phyloP scores from a whole-genome alignment of 2,888 invertebrate genomes.

The Brenthis daphne region DNA sequence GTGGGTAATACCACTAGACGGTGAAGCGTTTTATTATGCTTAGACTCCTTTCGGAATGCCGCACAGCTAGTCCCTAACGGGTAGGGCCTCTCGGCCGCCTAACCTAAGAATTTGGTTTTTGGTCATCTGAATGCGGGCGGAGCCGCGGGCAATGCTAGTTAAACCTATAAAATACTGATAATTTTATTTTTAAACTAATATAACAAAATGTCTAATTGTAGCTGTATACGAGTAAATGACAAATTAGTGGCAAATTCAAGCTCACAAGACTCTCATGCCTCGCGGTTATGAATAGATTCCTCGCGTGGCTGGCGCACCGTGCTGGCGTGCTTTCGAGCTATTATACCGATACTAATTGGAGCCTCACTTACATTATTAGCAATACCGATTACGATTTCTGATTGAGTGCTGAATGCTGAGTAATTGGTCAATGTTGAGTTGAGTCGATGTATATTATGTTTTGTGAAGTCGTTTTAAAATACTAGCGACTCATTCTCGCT shows the following conservation, averaged over 20 bases:
- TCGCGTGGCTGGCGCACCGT: constrained; percentile 16
- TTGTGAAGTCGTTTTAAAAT: not conserved
- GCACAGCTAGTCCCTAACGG: too few relatives aligned
- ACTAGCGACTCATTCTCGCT: too few relatives aligned
- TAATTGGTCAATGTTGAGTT: constrained; percentile 21
- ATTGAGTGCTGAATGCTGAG: constrained; percentile 22
- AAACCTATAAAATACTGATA: too few relatives aligned
- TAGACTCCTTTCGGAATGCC: too few relatives aligned
- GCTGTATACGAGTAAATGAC: not conserved
- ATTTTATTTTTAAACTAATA: not conserved
- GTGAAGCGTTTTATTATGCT: too few relatives aligned
- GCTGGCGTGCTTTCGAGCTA: constrained; percentile 38
- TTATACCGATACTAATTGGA: constrained; percentile 34
- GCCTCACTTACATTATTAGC: constrained; percentile 34
- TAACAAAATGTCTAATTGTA: not conserved
- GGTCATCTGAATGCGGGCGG: too few relatives aligned
- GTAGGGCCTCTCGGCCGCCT: too few relatives aligned
- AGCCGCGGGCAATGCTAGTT: too few relatives aligned
- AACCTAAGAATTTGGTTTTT: too few relatives aligned
- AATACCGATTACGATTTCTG: constrained; percentile 23
- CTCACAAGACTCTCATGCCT: constrained; percentile 22
- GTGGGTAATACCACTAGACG: too few relatives aligned
- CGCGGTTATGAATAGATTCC: constrained; percentile 31
- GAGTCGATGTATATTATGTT: not conserved
- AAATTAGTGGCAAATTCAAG: constrained; percentile 18